Base-by-base conservation (phyloP, 2,888 invertebrate species). In the Timandra comae region DNA sequence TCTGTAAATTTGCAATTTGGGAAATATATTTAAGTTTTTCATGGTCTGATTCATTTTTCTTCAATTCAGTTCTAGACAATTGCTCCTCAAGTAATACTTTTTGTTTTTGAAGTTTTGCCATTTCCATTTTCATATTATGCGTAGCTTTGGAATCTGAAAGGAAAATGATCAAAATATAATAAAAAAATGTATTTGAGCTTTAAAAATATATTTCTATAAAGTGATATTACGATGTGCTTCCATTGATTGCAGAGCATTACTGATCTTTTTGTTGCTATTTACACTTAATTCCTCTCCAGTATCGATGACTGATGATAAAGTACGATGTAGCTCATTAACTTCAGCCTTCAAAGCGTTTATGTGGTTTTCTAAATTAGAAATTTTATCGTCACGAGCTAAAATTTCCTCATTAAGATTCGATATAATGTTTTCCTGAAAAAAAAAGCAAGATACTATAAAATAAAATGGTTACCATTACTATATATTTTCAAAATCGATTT, bases 201-300 rank as follows among this genome's bases (percentile, higher is more conserved):
- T n/a, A n/a, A n/a, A n/a, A n/a, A n/a, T n/a, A n/a, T n/a, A n/a
- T n/a, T n/a, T n/a, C n/a, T n/a, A n/a, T n/a, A n/a, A n/a, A n/a
- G n/a, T n/a, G n/a, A n/a, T n/a, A 63, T 72, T 68, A 85, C 84
- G 80, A 42, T 80, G 80, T 25, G 82, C 81, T 52, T 82, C 77
- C 47, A 82, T 62, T 48, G 52, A 63, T 41, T 65, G 63, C 11
- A 75, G 36, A 1, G 76, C 63, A 24, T 66, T 49, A 22, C 68
- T 61, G n/a, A 78, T 56, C 38, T 66, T 69, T 29, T 70, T 49
- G 12, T 50, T 52, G 29, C 68, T 72, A 12, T 56, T 56, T 23
- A 64, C 60, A 42, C 56, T 66, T 9, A 80, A 61, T 49, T 75
- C 49, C 56, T 81, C 74, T 22, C 81, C 69, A 29, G 68, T 56